A percentile compares a stretch with the other conserved stretches of the same genome.
These are phyloP conservation scores for Baronia brevicornis DNA, from an alignment of 2,888 invertebrate genomes.

Conservation along the genomic window DNA sequence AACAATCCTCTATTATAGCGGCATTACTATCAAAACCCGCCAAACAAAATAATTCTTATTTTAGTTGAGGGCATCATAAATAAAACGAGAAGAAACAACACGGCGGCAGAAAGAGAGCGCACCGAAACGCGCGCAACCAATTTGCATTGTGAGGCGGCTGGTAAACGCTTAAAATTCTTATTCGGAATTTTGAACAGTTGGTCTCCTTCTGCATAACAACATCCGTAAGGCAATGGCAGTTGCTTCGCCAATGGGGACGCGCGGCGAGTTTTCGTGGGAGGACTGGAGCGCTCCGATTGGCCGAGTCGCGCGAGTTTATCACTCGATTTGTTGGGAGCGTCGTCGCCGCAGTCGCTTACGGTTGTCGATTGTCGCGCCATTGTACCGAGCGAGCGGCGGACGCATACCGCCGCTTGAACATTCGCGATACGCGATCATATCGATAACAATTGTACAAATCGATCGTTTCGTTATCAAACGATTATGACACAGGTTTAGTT, in stretches of 20 bases:
- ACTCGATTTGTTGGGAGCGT: slow-evolving; percentile 68
- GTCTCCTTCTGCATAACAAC: slow-evolving; percentile 73
- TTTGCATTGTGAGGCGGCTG: slow-evolving; percentile 67
- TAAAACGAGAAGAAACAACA: slow-evolving; percentile 22
- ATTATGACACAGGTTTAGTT: slow-evolving; percentile 32
- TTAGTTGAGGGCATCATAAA: slow-evolving; percentile 20
- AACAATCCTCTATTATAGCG: slow-evolving; percentile 31
- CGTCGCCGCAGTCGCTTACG: slow-evolving; percentile 67
- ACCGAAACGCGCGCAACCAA: slow-evolving; percentile 62
- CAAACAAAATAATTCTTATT: slow-evolving; percentile 45
- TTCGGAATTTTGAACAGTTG: slow-evolving; percentile 61
- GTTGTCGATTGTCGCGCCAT: slow-evolving; percentile 75
- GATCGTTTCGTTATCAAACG: slow-evolving; percentile 35
- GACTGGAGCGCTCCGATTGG: slow-evolving; percentile 55
- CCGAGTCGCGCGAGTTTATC: slow-evolving; percentile 53
- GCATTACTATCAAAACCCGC: slow-evolving; percentile 25
- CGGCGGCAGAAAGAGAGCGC: slow-evolving; percentile 55
- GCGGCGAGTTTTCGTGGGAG: slow-evolving; percentile 63
- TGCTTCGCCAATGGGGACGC: slow-evolving; percentile 67
- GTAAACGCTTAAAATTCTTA: slow-evolving; percentile 72
- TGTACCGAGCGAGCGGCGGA: slow-evolving; percentile 60
- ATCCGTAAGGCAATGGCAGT: slow-evolving; percentile 73
- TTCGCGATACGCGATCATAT: slow-evolving; percentile 48
- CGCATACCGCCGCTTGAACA: slow-evolving; percentile 32
- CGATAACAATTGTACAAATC: slow-evolving; percentile 48